Base-by-base conservation (phyloP, 2,888 invertebrate genomes). In the Dinocampus coccinellae region DNA sequence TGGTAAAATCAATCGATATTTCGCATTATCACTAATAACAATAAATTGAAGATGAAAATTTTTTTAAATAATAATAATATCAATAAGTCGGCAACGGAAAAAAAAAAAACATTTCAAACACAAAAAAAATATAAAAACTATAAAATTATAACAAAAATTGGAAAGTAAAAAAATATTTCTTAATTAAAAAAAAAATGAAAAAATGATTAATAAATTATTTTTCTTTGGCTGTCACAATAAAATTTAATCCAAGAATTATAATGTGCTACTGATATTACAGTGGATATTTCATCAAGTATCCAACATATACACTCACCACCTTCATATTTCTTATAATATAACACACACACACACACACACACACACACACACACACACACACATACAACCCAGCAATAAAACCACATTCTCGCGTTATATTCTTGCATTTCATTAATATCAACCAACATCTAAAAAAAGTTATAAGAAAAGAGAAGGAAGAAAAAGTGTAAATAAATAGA, bases 1-100 rank as follows among this genome's bases (percentile, higher is more conserved):
- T 33, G 34, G 24, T 34, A 24, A 34, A 24, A 10, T 53, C n/a
- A 64, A 70, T 70, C 70, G 47, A 70, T 66, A 66, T 47, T 55
- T 57, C n/a, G 13, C 10, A 55, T 57, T 16, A 47, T 16, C 16
- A 47, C n/a, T 3, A 2, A 16, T 2, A n/a, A 42, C n/a, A 3
- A 3, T 6, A 47, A 20, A 47, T 20, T 11, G 13, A 36, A 36
- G 11, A 7, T 10, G 11, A 36, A 36, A 36, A 6, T n/a, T n/a
- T n/a, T n/a, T n/a, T n/a, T n/a, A n/a, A n/a, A n/a, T n/a, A n/a
- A n/a, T n/a, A n/a, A n/a, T n/a, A n/a, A n/a, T n/a, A n/a, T n/a
- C n/a, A n/a, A 36, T 10, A 36, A 36, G 11, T 11, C 7, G 1
- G 11, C 36, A 39, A 39, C 2, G n/a, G n/a, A 16, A 47, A 20